A percentile compares a stretch with the other conserved stretches of the same genome.
These are phyloP conservation scores for Sciurus carolinensis DNA, from an alignment of 2,797 vertebrate species.

Conservation along the genomic window DNA sequence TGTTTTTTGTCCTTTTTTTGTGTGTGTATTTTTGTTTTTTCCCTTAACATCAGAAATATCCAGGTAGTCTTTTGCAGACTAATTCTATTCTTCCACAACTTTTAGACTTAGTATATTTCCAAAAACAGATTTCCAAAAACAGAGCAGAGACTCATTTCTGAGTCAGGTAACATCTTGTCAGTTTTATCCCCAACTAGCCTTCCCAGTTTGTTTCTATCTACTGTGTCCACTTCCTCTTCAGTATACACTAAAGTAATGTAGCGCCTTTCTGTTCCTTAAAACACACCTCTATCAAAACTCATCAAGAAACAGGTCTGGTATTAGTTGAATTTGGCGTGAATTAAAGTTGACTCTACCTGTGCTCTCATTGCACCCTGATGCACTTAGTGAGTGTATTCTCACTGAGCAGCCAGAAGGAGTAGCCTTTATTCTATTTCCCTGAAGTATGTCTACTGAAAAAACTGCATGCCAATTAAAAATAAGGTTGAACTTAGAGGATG, in stretches of 20 bases:
- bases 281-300: not conserved
- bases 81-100: not conserved
- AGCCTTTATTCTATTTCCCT: not conserved
- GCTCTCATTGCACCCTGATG: not conserved
- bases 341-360: not conserved
- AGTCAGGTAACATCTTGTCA: not conserved
- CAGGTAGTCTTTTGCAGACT: not conserved
- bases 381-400: not conserved
- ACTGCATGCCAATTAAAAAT: not conserved
- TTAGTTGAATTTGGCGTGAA: slow-evolving; percentile 35
- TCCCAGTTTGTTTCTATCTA: not conserved
- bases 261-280: not conserved
- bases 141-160: not conserved
- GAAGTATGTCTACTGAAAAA: not conserved
- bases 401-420: not conserved
- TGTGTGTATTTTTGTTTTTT: not conserved
- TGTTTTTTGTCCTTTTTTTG: not conserved
- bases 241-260: slow-evolving; percentile 1
- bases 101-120: slow-evolving; percentile 2
- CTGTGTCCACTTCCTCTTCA: not conserved
- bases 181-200: not conserved
- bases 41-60: not conserved
- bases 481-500: slow-evolving; percentile 25
- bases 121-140: slow-evolving; percentile 9
- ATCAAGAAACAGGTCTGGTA: not conserved